A percentile compares a stretch with the other conserved stretches of the same genome.
phyloP scores from a whole-genome alignment of 2,888 invertebrate genomes.

The Beris morrisii region DNA sequence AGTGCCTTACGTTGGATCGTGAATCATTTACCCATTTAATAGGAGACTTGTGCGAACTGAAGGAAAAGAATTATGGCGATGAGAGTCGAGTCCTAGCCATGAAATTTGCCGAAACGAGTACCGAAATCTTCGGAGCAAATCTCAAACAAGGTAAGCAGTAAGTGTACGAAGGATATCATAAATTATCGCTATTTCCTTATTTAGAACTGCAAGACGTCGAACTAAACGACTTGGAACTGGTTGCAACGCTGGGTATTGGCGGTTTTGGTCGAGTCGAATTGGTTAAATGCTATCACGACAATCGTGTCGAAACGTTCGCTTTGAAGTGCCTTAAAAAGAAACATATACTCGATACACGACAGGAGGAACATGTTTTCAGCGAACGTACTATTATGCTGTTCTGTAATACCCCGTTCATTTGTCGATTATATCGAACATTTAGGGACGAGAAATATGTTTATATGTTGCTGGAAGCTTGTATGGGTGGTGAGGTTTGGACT shows the following conservation, averaged over 20 bases:
- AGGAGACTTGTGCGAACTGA: conserved; percentile 73
- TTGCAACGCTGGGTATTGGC: conserved; percentile 88
- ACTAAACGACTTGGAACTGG: conserved; percentile 75
- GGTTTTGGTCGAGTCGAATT: conserved; percentile 90
- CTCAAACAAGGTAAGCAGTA: conserved; percentile 47
- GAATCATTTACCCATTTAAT: conserved; percentile 75
- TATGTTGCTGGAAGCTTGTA: conserved; percentile 90
- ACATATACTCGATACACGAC: conserved; percentile 85
- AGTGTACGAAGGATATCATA: background rate
- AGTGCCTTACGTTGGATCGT: conserved; percentile 85
- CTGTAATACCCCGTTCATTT: conserved; percentile 59
- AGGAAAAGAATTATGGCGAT: conserved; percentile 75
- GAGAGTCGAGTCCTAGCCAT: conserved; percentile 58
- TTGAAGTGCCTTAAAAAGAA: conserved; percentile 87
- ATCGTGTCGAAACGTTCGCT: conserved; percentile 66
- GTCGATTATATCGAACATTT: conserved; percentile 84
- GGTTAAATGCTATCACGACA: conserved; percentile 62
- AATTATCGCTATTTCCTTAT: background rate
- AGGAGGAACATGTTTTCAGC: conserved; percentile 86
- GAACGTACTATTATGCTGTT: conserved; percentile 82
- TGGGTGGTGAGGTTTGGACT: conserved; percentile 95
- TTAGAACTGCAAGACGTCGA: conserved; percentile 70
- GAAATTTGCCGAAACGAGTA: conserved; percentile 53
- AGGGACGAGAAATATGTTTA: conserved; percentile 90
- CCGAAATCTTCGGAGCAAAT: conserved; percentile 52